Conservation (phyloP, 2,113 vertebrate genomes). For the Tapirus terrestris region DNA sequence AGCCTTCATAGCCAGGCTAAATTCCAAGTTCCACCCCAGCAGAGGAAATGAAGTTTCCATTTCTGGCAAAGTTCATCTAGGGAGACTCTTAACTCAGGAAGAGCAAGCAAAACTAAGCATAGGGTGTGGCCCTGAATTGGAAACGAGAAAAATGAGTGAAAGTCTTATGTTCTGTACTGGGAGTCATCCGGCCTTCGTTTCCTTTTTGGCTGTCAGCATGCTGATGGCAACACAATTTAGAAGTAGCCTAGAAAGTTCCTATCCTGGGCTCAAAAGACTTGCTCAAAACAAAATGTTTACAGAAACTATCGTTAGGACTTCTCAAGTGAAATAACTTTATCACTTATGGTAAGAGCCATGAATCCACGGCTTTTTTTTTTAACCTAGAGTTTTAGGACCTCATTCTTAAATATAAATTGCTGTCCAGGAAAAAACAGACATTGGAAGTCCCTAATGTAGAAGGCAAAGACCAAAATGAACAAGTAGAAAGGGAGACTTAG, state of each 20-base stretch:
- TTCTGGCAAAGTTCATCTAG: neutral
- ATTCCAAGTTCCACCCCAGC: neutral
- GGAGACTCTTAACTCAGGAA: neutral
- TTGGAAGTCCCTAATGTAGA: neutral
- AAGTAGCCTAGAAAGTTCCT: neutral
- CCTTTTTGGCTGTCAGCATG: neutral
- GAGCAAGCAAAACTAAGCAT: neutral
- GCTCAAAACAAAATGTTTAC: neutral
- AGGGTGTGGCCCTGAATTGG: neutral
- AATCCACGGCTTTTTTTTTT: neutral
- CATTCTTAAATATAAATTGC: neutral
- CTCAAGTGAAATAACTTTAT: neutral
- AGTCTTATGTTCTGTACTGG: neutral
- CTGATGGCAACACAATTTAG: neutral
- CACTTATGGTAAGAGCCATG: neutral
- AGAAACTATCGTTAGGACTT: neutral
- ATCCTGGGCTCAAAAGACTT: neutral
- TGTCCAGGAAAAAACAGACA: neutral
- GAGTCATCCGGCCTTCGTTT: neutral
- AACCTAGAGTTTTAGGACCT: neutral
- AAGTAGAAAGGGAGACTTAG: neutral
- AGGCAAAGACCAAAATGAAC: neutral
- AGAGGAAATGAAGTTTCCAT: constrained; percentile 41
- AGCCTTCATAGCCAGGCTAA: neutral
- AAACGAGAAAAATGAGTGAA: neutral